Evolutionary conservation across 2,797 vertebrate genomes (phyloP).

Genomic region (Dicrostonyx torquatus): DNA sequence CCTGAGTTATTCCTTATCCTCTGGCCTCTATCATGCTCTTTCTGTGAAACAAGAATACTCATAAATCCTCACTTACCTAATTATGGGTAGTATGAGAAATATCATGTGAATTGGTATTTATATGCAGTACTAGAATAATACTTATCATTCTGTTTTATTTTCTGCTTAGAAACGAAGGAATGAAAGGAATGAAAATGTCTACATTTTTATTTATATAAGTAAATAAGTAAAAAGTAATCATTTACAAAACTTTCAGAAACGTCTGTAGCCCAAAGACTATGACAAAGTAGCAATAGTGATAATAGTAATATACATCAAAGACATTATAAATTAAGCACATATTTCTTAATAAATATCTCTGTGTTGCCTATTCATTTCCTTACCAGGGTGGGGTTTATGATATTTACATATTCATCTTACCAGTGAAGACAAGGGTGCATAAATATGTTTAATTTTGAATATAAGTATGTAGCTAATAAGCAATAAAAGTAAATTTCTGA

Average conservation of each 20-base stretch:
- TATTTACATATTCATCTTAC: background rate
- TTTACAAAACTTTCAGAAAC: background rate
- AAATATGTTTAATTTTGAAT: background rate
- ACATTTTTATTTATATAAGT: background rate
- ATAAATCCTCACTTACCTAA: background rate
- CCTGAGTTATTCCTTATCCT: background rate
- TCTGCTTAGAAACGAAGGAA: background rate
- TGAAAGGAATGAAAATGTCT: too few relatives aligned
- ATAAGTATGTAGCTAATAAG: background rate
- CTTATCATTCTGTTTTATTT: background rate
- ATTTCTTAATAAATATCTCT: background rate
- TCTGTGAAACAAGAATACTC: background rate
- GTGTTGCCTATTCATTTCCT: background rate
- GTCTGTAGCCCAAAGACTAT: background rate
- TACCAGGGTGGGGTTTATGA: background rate
- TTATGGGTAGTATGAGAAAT: background rate
- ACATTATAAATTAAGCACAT: background rate
- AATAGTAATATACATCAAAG: background rate
- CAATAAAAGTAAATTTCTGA: conserved; percentile 2
- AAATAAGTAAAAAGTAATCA: background rate
- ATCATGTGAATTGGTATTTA: background rate
- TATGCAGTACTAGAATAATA: background rate
- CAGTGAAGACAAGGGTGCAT: background rate
- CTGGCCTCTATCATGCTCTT: background rate
- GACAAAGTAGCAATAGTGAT: background rate